These are phyloP conservation scores for Agrenia bidenticulata DNA, from an alignment of 2,888 invertebrate species.

Conservation along the genomic window DNA sequence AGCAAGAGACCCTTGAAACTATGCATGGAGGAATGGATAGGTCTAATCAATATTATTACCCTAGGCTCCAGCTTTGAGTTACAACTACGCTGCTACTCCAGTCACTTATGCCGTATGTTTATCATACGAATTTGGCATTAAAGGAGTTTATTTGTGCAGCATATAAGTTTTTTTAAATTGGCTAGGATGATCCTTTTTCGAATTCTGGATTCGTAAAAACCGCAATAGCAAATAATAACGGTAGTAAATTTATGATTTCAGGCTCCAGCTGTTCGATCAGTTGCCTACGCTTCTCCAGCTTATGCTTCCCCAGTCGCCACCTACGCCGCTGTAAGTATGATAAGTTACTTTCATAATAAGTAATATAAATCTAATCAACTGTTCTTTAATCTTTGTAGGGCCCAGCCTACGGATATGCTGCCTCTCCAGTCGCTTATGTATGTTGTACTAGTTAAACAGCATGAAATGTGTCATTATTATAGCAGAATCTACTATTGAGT, in stretches of 20 bases:
- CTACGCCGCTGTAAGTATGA: conserved; percentile 8
- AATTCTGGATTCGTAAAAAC: too few species aligned
- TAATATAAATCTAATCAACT: background rate
- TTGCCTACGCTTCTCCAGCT: background rate
- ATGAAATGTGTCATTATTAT: too few species aligned
- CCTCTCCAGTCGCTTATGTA: conserved; percentile 18
- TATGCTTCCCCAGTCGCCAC: background rate
- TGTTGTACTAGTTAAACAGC: background rate
- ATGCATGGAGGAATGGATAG: too few species aligned
- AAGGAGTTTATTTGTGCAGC: background rate
- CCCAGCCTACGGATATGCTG: background rate
- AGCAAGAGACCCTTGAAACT: too few species aligned
- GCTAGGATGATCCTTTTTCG: background rate
- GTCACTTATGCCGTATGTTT: background rate
- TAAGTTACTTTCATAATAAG: too few species aligned
- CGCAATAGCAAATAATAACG: too few species aligned
- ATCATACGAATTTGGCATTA: too few species aligned
- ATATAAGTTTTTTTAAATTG: background rate
- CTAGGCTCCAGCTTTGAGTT: background rate
- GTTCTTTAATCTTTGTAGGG: background rate
- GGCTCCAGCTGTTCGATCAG: too few species aligned
- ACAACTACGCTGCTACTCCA: background rate
- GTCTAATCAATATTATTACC: too few species aligned
- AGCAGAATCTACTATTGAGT: too few species aligned
- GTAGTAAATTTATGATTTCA: too few species aligned